Evolutionary conservation across 2,113 vertebrate genomes (phyloP).

Genomic region (Pluvianellus socialis): DNA sequence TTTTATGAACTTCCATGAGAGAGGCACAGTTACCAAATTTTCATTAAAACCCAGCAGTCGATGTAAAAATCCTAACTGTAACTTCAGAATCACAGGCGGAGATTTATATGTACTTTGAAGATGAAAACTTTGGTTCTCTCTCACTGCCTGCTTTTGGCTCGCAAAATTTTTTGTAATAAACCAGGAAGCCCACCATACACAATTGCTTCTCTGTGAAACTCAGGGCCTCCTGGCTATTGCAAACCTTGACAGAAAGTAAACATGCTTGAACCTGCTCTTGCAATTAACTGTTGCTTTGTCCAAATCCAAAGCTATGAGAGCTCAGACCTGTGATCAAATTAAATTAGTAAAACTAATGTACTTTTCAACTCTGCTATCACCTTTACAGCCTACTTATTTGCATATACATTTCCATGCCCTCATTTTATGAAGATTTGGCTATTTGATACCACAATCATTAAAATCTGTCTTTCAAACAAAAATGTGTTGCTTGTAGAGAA

Average conservation of each 20-base stretch:
- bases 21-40: not conserved
- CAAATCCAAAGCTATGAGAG: not conserved
- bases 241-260: not conserved
- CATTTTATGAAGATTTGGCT: not conserved
- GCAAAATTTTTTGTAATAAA: not conserved
- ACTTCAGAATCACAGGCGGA: not conserved
- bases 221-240: not conserved
- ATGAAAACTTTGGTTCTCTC: not conserved
- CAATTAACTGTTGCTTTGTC: not conserved
- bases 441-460: not conserved
- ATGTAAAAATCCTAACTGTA: not conserved
- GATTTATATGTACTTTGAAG: not conserved
- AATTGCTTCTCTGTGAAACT: not conserved
- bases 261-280: not conserved
- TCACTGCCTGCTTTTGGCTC: not conserved
- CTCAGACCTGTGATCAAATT: not conserved
- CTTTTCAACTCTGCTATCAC: not conserved
- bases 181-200: not conserved
- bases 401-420: not conserved
- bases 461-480: not conserved
- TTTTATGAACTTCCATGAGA: not conserved
- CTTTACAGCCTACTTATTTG: not conserved
- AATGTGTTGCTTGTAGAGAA: not conserved
- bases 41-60: not conserved
- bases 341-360: not conserved